A percentile compares a stretch with the other conserved stretches of the same genome.
Evolutionary conservation across 2,797 vertebrate species (phyloP).

Genomic region (Euthynnus affinis): DNA sequence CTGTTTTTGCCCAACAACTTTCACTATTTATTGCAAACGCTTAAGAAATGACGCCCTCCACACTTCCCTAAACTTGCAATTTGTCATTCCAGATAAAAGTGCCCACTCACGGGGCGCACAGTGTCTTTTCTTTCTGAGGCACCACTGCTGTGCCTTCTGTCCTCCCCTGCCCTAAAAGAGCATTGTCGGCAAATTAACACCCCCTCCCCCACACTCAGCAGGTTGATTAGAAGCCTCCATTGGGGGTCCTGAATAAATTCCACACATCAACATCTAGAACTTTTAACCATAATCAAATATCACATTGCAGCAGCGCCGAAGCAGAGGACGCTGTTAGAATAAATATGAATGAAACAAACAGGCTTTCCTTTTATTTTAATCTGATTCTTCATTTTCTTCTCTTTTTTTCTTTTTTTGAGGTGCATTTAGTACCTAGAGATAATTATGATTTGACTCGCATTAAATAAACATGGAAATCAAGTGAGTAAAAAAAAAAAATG

Average conservation of each 20-base stretch:
- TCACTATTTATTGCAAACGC: conserved; percentile 84
- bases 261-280: conserved; percentile 50
- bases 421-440: conserved; percentile 80
- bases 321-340: conserved; percentile 65
- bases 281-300: conserved; percentile 56
- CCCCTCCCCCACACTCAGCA: conserved; percentile 21
- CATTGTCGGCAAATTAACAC: conserved; percentile 47
- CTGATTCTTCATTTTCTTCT: conserved; percentile 71
- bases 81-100: conserved; percentile 80
- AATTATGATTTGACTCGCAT: conserved; percentile 75
- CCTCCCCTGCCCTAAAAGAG: conserved; percentile 57
- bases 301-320: conserved; percentile 56
- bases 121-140: conserved; percentile 75
- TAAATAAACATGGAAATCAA: conserved; percentile 72
- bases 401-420: conserved; percentile 67
- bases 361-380: conserved; percentile 79
- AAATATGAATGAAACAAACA: conserved; percentile 69
- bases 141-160: conserved; percentile 76
- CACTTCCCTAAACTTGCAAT: conserved; percentile 68
- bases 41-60: conserved; percentile 67
- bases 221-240: conserved; percentile 45
- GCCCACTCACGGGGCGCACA: conserved; percentile 61
- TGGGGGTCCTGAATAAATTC: conserved; percentile 27
- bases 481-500: conserved; percentile 52
- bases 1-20: conserved; percentile 59